A percentile compares a stretch with the other conserved stretches of the same genome.
Evolutionary conservation across 1,140 invertebrate species (phyloP).

Genomic region (Drosophila tristis): DNA sequence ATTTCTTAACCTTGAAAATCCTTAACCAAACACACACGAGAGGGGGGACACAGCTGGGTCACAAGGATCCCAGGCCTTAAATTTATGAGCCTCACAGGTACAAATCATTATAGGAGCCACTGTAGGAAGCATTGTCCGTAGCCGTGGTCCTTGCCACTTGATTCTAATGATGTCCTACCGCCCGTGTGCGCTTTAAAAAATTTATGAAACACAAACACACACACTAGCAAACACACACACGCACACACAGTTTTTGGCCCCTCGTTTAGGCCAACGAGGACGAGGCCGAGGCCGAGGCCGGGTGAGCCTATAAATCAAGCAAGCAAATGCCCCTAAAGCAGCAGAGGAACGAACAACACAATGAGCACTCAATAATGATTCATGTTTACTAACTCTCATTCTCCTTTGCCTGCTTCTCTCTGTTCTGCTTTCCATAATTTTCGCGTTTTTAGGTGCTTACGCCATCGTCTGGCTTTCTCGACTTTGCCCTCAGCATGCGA

Average conservation of each 20-base stretch:
- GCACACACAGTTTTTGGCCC: slow-evolving; percentile 46
- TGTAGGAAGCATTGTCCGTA: slow-evolving; percentile 7
- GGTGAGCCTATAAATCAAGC: slow-evolving; percentile 67
- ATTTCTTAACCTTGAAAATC: slow-evolving; percentile 73
- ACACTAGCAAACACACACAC: not conserved
- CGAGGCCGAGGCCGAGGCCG: slow-evolving; percentile 4
- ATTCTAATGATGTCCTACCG: slow-evolving; percentile 55
- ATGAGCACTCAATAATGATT: slow-evolving; percentile 79
- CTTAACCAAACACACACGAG: slow-evolving; percentile 5
- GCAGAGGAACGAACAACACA: slow-evolving; percentile 44
- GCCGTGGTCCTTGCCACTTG: slow-evolving; percentile 12
- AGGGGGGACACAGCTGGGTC: slow-evolving; percentile 12
- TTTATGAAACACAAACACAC: slow-evolving; percentile 66
- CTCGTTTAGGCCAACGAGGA: slow-evolving; percentile 29
- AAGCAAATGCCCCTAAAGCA: slow-evolving; percentile 66
- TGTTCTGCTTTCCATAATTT: slow-evolving; percentile 72
- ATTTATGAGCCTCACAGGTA: slow-evolving; percentile 67
- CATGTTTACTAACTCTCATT: slow-evolving; percentile 73
- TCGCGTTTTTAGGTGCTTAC: slow-evolving; percentile 88
- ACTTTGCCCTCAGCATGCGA: slow-evolving; percentile 96
- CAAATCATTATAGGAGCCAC: slow-evolving; percentile 76
- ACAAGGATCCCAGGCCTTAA: slow-evolving; percentile 22
- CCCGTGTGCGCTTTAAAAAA: slow-evolving; percentile 73
- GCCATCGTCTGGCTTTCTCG: slow-evolving; percentile 92
- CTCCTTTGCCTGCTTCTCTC: not conserved